Conservation (phyloP, 2,113 vertebrate genomes). For the Forbesichthys papilliferus region DNA sequence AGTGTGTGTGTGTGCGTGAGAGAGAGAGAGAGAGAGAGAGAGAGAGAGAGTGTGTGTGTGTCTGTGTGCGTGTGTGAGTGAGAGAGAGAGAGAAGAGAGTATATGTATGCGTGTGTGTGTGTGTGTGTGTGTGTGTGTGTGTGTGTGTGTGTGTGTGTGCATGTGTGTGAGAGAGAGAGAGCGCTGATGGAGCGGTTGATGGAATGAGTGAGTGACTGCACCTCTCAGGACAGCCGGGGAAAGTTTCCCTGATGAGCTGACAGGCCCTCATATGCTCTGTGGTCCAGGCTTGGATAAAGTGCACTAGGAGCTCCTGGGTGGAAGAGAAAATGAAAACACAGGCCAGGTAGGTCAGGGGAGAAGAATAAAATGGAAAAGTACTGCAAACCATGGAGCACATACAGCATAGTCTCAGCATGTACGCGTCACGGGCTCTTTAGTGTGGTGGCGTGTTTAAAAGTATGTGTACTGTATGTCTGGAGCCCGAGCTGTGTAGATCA, state of each 20-base stretch:
- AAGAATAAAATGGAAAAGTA: slow-evolving; percentile 20
- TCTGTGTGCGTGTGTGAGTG: background rate
- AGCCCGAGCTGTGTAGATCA: slow-evolving; percentile 74
- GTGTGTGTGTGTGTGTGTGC: background rate
- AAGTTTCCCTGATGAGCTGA: slow-evolving; percentile 95
- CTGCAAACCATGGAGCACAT: background rate
- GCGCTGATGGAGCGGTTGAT: slow-evolving; percentile 59
- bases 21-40: slow-evolving; percentile 19
- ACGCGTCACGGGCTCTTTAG: background rate
- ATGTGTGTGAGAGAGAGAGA: background rate
- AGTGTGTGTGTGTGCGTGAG: too few relatives aligned
- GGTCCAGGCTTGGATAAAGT: slow-evolving; percentile 78
- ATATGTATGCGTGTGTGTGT: slow-evolving; percentile 11
- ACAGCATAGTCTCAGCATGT: background rate
- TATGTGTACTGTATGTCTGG: slow-evolving; percentile 23
- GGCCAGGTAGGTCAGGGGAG: slow-evolving; percentile 38
- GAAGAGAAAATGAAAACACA: slow-evolving; percentile 37
- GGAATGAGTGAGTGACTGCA: slow-evolving; percentile 83
- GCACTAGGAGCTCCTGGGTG: slow-evolving; percentile 56
- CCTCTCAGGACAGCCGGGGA: slow-evolving; percentile 89
- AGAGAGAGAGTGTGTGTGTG: slow-evolving; percentile 5
- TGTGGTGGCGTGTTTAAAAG: too few relatives aligned
- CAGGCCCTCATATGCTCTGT: slow-evolving; percentile 85
- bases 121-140: background rate
- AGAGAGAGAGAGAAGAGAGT: too few relatives aligned